Percentiles rank a stretch among this genome's conserved stretches.
phyloP scores from a whole-genome alignment of 1,140 invertebrate species.

The Sesamia nonagrioides region DNA sequence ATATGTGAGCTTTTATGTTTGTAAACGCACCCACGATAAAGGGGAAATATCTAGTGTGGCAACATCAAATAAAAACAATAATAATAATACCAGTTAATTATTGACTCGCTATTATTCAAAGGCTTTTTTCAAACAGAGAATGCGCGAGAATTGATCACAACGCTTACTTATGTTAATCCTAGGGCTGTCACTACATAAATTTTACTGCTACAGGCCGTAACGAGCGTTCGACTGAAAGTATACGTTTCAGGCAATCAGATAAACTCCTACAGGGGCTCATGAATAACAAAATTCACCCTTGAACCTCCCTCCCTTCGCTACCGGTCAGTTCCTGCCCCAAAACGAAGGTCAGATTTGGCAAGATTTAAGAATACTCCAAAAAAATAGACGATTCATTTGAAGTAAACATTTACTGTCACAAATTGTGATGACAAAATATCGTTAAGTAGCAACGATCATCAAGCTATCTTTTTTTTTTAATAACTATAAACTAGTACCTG shows the following conservation, averaged over 20 bases:
- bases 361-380: constrained; percentile 49
- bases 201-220: constrained; percentile 36
- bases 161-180: no score
- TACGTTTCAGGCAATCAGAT: constrained; percentile 64
- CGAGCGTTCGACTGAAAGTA: constrained; percentile 52
- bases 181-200: constrained; percentile 17
- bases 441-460: not conserved
- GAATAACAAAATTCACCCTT: constrained; percentile 71
- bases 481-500: no score
- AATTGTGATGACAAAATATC: not conserved
- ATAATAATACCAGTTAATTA: no score
- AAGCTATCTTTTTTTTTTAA: no score
- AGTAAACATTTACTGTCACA: constrained; percentile 4
- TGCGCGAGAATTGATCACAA: no score
- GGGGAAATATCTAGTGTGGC: no score
- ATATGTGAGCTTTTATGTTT: no score
- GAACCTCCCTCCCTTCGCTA: constrained; percentile 58
- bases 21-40: no score
- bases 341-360: constrained; percentile 62
- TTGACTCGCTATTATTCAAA: no score
- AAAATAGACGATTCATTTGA: not conserved
- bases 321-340: constrained; percentile 55
- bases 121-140: no score
- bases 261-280: constrained; percentile 62
- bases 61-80: no score